A percentile compares a stretch with the other conserved stretches of the same genome.
These are phyloP conservation scores for Fulmarus glacialis DNA, from an alignment of 2,113 vertebrate species.

Conservation along the genomic window DNA sequence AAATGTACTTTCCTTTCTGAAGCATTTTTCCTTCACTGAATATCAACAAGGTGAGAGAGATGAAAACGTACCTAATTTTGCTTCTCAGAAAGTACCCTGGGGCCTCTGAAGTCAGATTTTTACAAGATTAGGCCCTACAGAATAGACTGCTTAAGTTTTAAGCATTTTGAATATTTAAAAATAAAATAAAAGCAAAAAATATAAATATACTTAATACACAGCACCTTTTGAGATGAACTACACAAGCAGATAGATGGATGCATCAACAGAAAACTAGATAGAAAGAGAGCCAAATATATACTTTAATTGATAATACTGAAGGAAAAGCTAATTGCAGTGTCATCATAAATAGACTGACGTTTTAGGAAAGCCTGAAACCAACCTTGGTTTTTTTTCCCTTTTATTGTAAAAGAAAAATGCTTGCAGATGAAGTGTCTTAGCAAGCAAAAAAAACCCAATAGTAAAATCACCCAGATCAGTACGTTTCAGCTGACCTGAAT, in stretches of 20 bases:
- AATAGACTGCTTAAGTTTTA: not conserved
- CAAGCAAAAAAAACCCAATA: not conserved
- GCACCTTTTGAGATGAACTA: not conserved
- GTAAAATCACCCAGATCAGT: not conserved
- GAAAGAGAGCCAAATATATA: not conserved
- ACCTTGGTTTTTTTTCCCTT: not conserved
- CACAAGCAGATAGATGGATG: not conserved
- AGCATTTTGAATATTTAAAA: not conserved
- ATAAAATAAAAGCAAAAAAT: not conserved
- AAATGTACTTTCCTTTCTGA: not conserved
- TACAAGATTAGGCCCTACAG: not conserved
- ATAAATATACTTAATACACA: not conserved
- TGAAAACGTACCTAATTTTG: not conserved
- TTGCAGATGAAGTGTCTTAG: not conserved
- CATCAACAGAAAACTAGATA: not conserved
- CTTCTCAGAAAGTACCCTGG: not conserved
- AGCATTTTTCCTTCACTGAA: not conserved
- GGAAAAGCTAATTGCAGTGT: conserved; percentile 3
- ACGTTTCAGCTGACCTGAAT: not conserved
- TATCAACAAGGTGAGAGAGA: not conserved
- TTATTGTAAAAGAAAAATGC: not conserved
- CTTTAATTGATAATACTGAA: not conserved
- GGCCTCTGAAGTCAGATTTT: not conserved
- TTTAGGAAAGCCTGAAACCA: not conserved
- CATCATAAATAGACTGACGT: not conserved